phyloP scores from a whole-genome alignment of 1,140 invertebrate genomes.

The Sminthurinus signatus region DNA sequence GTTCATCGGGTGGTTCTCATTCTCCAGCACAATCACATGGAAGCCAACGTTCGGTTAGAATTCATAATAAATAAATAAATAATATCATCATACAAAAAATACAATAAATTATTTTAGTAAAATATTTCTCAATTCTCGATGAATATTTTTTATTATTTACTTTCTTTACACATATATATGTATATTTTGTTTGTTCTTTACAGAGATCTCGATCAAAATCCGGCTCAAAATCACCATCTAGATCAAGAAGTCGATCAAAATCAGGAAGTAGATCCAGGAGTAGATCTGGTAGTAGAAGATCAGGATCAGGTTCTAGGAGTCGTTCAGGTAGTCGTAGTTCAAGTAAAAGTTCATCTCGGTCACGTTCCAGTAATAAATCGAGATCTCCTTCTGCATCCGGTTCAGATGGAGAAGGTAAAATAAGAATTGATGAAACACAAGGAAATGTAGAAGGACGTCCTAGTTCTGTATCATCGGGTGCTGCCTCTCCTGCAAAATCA shows the following conservation, averaged over 20 bases:
- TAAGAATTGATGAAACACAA: background rate
- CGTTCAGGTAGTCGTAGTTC: background rate
- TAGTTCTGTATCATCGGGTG: conserved; percentile 6
- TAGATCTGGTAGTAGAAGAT: background rate
- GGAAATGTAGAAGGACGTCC: conserved; percentile 1
- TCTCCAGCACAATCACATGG: too few relatives aligned
- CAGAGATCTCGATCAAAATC: too few relatives aligned
- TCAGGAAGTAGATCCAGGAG: background rate
- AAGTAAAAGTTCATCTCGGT: conserved; percentile 1
- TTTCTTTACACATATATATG: too few relatives aligned
- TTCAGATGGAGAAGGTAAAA: conserved; percentile 3
- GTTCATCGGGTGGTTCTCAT: background rate
- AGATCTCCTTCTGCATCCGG: conserved; percentile 14
- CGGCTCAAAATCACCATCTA: too few relatives aligned
- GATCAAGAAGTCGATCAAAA: too few relatives aligned
- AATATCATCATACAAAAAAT: too few relatives aligned
- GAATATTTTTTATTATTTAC: too few relatives aligned
- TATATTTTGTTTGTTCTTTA: too few relatives aligned
- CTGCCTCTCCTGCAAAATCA: conserved; percentile 11
- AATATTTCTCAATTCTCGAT: too few relatives aligned
- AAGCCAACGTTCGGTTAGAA: too few relatives aligned
- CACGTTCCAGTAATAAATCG: conserved; percentile 15
- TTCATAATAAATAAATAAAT: too few relatives aligned
- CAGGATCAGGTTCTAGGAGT: background rate
- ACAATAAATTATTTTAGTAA: too few relatives aligned